Base-by-base conservation (phyloP, 1,140 invertebrate genomes). In the Antheraea pernyi region DNA sequence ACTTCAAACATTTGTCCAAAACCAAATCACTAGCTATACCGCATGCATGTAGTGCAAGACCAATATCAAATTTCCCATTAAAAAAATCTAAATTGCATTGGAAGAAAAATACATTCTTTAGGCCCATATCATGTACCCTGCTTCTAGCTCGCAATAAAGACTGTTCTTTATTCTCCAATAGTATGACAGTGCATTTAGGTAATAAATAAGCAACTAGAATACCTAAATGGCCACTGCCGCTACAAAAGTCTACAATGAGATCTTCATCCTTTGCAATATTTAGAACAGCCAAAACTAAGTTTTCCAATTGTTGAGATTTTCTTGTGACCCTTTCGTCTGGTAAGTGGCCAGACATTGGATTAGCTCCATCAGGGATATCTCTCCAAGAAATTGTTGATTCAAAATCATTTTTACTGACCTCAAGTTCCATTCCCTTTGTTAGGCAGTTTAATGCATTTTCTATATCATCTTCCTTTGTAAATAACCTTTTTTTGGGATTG, bases 21-120 rank as follows among this genome's bases (percentile, higher is more conserved):
- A 99, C 98, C 69, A 99, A 94, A 92, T 99, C 98, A 13, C 97
- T 99, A 5, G 98, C 98, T 11, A 98, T 96, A 16, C 98, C 98
- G 92, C 98, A 99, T 3, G 98, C 98, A 93, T 99, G 98, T 59
- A 99, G 90, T 13, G 96, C 97, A 19, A 97, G 93, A 3, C 98
- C 98, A 73, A 99, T 95, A 76, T 98, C 94, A 93, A 97, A 97
- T 61, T 94, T 79, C 8, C 95, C 96, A 72, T 93, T 94, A 81
- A 96, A 97, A 87, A 98, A 98, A 84, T 97, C 96, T 69, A 98
- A 94, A 92, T 98, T 98, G 79, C 96, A 96, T 88, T 99, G 98
- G 83, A 96, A 96, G 79, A 98, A 95, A 18, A 88, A 93, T 3
- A 99, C 94, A 93, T 99, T 99, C 13, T 83, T 93, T 19, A 99